Percentiles rank a stretch among this genome's conserved stretches.
Conservation (phyloP, 1,140 invertebrate genomes). For the Anagrus nilaparvatae region DNA sequence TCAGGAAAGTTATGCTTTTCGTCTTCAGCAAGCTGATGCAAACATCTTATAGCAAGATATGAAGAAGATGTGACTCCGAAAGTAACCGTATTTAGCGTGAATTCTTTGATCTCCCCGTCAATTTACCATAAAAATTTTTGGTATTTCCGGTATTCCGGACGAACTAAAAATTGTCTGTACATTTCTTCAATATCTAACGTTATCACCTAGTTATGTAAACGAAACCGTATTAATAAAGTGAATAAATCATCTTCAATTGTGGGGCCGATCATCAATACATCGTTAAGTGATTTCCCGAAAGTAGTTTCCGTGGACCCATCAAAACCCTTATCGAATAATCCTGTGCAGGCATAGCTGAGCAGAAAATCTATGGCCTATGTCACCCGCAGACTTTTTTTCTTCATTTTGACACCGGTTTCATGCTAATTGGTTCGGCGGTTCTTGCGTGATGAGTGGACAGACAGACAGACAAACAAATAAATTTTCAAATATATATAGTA, state of each 20-base stretch:
- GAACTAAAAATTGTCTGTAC: conserved; percentile 26
- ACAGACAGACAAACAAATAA: too few species aligned
- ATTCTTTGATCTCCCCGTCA: background rate
- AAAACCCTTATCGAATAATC: too few species aligned
- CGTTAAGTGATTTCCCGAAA: too few species aligned
- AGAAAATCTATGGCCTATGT: too few species aligned
- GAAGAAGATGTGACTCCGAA: conserved; percentile 17
- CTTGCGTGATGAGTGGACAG: too few species aligned
- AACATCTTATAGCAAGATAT: conserved; percentile 14
- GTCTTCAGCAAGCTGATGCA: conserved; percentile 14
- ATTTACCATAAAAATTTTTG: conserved; percentile 27
- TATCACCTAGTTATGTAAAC: conserved; percentile 3
- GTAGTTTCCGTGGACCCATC: too few species aligned
- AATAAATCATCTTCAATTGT: background rate
- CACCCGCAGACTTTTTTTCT: too few species aligned
- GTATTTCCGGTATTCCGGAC: conserved; percentile 17
- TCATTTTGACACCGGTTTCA: too few species aligned
- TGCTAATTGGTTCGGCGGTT: too few species aligned
- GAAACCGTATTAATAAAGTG: background rate
- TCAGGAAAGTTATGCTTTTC: conserved; percentile 6
- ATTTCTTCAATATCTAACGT: conserved; percentile 25
- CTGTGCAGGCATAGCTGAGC: too few species aligned
- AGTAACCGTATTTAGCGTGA: conserved; percentile 14
- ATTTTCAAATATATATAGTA: too few species aligned
- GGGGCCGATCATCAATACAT: background rate